Evolutionary conservation across 2,797 vertebrate species (phyloP), one percentile per base, ranked within the genome.

Genomic region (Poliocrania exsul): DNA sequence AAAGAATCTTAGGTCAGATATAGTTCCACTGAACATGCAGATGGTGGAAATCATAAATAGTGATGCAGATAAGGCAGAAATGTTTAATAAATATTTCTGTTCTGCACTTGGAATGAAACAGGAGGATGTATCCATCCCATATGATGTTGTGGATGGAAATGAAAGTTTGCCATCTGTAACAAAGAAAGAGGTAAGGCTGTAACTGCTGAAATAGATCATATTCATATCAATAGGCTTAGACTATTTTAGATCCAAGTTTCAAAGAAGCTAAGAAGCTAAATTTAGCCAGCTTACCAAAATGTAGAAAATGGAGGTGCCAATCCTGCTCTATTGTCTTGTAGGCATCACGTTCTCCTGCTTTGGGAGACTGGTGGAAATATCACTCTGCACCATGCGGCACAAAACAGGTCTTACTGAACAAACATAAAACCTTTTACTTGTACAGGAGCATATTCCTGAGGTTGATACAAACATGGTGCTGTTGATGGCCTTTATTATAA

Each of bases 21-120:
- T 5, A 95, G 77, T 91, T 90, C 62, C 73, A 79, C 73, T 92
- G 88, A 95, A 90, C 51, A 90, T 96, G 81, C 96, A 96, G 95
- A 97, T 96, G 94, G 95, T 88, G 49, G 54, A 92, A 95, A 92
- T 95, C 83, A 79, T 96, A 96, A 96, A 96, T 96, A 96, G 90
- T 90, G 92, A 90, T 0, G 10, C 88, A 86, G 90, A 95, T 92
- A 94, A 95, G 83, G 92, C 95, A 93, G 92, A 93, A 96, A 96
- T 96, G 93, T 96, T 96, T 96, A 96, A 95, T 96, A 96, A 96
- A 96, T 96, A 96, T 95, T 96, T 95, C 94, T 95, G 77, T 90
- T 97, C 81, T 49, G n/a, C 29, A 50, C 29, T 95, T 94, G 92
- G 83, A 96, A 94, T 84, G 78, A 80, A 95, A 86, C 93, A 94